phyloP scores from a whole-genome alignment of 2,888 invertebrate species.

The Cancer borealis region DNA sequence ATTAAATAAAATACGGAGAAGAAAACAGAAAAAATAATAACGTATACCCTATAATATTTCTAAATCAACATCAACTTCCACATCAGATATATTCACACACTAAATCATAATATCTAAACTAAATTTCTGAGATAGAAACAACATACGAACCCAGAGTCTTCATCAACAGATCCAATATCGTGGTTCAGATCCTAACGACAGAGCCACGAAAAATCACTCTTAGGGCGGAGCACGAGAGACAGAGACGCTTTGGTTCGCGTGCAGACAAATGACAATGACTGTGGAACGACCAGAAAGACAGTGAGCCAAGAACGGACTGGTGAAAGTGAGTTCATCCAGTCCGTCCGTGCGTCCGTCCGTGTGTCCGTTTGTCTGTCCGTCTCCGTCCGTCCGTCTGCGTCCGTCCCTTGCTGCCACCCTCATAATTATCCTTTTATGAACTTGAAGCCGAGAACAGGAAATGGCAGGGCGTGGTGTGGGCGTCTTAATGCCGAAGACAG shows the following conservation, averaged over 20 bases:
- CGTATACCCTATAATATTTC: too few relatives aligned
- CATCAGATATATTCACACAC: too few relatives aligned
- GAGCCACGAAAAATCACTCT: too few relatives aligned
- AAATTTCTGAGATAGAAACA: too few relatives aligned
- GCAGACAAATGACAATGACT: background rate
- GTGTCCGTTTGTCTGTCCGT: background rate
- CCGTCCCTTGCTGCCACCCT: background rate
- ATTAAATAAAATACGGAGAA: too few relatives aligned
- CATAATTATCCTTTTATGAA: background rate
- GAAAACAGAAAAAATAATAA: too few relatives aligned
- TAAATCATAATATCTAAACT: too few relatives aligned
- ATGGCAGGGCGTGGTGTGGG: conserved; percentile 11
- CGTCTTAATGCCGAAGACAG: background rate
- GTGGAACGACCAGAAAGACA: background rate
- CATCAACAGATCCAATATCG: too few relatives aligned
- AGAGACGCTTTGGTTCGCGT: background rate
- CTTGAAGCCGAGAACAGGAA: background rate
- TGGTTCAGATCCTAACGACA: too few relatives aligned
- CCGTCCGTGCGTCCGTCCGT: background rate
- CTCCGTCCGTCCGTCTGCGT: background rate
- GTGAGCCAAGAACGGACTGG: background rate
- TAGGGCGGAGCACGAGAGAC: too few relatives aligned
- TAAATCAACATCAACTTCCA: too few relatives aligned
- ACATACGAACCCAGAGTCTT: too few relatives aligned
- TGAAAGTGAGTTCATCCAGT: background rate